These are phyloP conservation scores for Ailuropoda melanoleuca DNA, from an alignment of 2,113 vertebrate genomes.

Conservation along the genomic window DNA sequence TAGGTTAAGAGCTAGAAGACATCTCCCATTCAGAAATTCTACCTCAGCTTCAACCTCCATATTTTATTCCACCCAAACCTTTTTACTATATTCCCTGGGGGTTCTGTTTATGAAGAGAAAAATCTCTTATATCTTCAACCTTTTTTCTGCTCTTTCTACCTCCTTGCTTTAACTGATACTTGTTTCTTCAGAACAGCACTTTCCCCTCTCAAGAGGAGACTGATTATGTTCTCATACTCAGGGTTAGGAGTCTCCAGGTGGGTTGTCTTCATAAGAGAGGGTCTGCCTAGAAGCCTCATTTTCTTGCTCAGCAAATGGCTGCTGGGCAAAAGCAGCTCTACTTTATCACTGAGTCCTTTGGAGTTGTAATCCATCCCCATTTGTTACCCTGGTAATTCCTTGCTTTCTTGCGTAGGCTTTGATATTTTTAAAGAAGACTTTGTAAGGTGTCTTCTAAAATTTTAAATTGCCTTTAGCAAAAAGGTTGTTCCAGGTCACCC, in stretches of 20 bases:
- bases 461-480: conserved; percentile 1
- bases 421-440: not conserved
- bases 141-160: not conserved
- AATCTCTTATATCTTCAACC: not conserved
- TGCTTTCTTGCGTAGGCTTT: not conserved
- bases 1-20: not conserved
- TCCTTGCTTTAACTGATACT: not conserved
- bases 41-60: not conserved
- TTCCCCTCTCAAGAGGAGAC: not conserved
- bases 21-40: not conserved
- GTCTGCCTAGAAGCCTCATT: not conserved
- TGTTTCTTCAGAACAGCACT: not conserved
- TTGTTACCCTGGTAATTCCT: not conserved
- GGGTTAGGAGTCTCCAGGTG: not conserved
- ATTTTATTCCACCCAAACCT: not conserved
- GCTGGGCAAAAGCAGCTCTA: not conserved
- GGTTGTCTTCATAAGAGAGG: not conserved
- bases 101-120: not conserved
- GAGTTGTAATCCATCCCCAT: not conserved
- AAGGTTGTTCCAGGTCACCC: not conserved
- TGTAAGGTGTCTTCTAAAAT: not conserved
- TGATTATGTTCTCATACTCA: not conserved
- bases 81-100: not conserved
- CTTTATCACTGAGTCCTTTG: not conserved
- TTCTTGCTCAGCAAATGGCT: not conserved